Evolutionary conservation across 2,888 invertebrate genomes (phyloP).

Genomic region (Sthenelais limicola): DNA sequence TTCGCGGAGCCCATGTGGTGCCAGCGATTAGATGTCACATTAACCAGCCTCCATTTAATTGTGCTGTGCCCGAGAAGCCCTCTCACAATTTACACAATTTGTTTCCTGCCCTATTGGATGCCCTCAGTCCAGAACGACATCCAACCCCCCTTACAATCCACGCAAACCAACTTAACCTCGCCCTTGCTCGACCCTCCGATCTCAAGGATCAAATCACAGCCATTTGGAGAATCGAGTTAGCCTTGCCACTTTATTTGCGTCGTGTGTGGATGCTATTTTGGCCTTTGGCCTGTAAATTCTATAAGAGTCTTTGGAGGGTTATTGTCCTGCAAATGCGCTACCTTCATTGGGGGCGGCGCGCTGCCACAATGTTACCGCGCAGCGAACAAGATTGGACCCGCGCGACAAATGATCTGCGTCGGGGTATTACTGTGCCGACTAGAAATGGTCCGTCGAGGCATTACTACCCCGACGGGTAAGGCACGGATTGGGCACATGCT

Average conservation of each 20-base stretch:
- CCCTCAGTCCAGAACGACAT: not conserved
- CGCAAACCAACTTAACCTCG: conserved; percentile 2
- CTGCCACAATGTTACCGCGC: conserved; percentile 1
- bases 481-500: too few species aligned
- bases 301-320: too few species aligned
- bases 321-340: not conserved
- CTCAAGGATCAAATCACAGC: conserved; percentile 13
- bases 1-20: too few species aligned
- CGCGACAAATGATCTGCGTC: not conserved
- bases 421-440: not conserved
- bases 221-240: conserved; percentile 23
- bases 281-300: conserved; percentile 24
- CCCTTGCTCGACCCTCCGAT: not conserved
- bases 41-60: conserved; percentile 27
- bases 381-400: not conserved
- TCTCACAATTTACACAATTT: conserved; percentile 35
- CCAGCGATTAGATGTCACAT: conserved; percentile 26
- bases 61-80: conserved; percentile 8
- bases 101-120: conserved; percentile 20
- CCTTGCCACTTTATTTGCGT: conserved; percentile 31
- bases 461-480: too few species aligned
- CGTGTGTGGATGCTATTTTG: conserved; percentile 36
- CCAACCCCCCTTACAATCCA: conserved; percentile 7
- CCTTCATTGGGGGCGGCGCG: not conserved
- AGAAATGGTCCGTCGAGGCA: too few species aligned